phyloP scores from a whole-genome alignment of 2,113 vertebrate species.

The Chauna torquata region DNA sequence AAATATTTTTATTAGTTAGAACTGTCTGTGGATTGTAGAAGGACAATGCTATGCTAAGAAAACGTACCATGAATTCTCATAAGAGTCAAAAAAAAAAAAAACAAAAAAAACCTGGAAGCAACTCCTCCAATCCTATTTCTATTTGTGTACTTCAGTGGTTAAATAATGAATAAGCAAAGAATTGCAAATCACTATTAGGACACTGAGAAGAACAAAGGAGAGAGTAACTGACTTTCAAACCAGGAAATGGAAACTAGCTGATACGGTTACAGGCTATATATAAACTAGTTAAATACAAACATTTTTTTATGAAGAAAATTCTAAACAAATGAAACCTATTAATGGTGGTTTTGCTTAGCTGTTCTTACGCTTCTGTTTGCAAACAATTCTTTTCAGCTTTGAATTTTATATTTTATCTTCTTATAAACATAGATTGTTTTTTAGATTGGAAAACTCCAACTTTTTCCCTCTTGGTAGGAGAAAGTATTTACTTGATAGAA shows the following conservation, averaged over 20 bases:
- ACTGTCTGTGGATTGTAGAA: not conserved
- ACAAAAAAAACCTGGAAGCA: not conserved
- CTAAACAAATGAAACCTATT: not conserved
- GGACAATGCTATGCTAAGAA: not conserved
- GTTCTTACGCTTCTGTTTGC: not conserved
- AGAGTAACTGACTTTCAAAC: not conserved
- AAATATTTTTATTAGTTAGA: not conserved
- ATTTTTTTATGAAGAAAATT: not conserved
- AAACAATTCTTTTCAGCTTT: not conserved
- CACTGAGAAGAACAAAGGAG: not conserved
- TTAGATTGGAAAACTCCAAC: not conserved
- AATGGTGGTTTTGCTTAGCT: not conserved
- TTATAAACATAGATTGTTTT: not conserved
- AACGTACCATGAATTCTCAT: not conserved
- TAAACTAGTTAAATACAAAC: not conserved
- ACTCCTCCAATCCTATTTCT: not conserved
- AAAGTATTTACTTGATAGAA: not conserved
- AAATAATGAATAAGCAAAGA: not conserved
- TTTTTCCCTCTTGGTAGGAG: not conserved
- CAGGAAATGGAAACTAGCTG: not conserved
- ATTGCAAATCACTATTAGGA: not conserved
- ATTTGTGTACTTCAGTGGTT: not conserved
- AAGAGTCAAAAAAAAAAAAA: not conserved
- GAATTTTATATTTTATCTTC: not conserved
- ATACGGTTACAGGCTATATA: not conserved